phyloP scores from a whole-genome alignment of 2,888 invertebrate species.

The Apamea anceps region DNA sequence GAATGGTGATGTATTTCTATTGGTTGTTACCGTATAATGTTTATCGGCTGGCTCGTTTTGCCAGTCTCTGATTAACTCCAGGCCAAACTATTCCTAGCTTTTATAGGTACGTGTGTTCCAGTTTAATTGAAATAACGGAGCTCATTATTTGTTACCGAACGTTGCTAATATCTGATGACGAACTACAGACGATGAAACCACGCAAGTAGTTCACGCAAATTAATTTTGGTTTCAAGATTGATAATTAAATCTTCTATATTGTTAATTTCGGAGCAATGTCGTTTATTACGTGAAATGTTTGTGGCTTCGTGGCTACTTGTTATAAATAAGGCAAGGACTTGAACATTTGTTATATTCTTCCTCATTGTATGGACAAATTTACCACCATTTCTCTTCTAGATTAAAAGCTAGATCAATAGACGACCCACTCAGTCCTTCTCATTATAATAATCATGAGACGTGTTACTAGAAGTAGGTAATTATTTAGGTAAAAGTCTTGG shows the following conservation, averaged over 20 bases:
- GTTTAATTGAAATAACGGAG: slow-evolving; percentile 50
- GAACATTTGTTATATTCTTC: slow-evolving; percentile 36
- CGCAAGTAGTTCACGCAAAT: slow-evolving; percentile 32
- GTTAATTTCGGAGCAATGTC: slow-evolving; percentile 23
- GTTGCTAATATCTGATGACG: slow-evolving; percentile 22
- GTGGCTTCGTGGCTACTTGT: slow-evolving; percentile 10
- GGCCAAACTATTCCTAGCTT: slow-evolving; percentile 51
- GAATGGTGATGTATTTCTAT: slow-evolving; percentile 49
- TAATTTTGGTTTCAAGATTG: slow-evolving; percentile 37
- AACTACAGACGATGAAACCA: slow-evolving; percentile 35
- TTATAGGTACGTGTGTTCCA: slow-evolving; percentile 43
- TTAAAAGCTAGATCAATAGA: slow-evolving; percentile 32
- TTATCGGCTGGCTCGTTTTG: slow-evolving; percentile 49
- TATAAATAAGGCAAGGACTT: neutral
- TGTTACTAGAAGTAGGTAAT: slow-evolving; percentile 21
- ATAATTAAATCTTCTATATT: slow-evolving; percentile 28
- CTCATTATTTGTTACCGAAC: slow-evolving; percentile 43
- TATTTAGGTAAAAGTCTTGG: slow-evolving; percentile 20
- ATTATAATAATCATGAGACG: slow-evolving; percentile 55
- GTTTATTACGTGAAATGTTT: slow-evolving; percentile 20
- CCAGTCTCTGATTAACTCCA: slow-evolving; percentile 56
- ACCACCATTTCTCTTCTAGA: neutral
- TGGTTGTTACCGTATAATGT: slow-evolving; percentile 40
- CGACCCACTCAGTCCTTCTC: slow-evolving; percentile 28
- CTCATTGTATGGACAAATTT: slow-evolving; percentile 58